A percentile compares a stretch with the other conserved stretches of the same genome.
These are phyloP conservation scores for Volucella inanis DNA, from an alignment of 2,888 invertebrate genomes.

Conservation along the genomic window DNA sequence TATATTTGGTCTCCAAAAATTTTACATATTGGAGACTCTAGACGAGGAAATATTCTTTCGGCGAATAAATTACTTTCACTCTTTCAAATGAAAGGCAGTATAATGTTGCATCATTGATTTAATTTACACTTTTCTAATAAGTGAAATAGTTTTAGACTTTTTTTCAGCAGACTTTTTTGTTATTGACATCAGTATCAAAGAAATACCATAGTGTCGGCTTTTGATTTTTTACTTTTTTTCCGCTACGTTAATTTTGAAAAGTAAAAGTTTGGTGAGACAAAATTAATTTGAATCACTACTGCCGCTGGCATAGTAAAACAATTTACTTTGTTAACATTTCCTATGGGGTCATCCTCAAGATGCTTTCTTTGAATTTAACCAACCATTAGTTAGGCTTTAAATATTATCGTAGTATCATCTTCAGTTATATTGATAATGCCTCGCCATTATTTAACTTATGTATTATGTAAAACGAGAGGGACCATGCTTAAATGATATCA, in stretches of 20 bases:
- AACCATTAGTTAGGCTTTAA: conserved; percentile 6
- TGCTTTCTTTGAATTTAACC: background rate
- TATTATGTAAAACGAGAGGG: conserved; percentile 38
- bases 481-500: background rate
- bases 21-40: too few species aligned
- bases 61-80: too few species aligned
- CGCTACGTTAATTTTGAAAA: conserved; percentile 49
- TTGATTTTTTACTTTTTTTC: conserved; percentile 3
- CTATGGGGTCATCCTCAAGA: background rate
- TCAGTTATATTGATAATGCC: background rate
- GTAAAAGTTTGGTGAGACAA: conserved; percentile 50
- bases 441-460: background rate
- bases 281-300: conserved; percentile 44
- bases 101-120: too few species aligned
- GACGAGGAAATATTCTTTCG: too few species aligned
- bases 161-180: too few species aligned
- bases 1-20: too few species aligned
- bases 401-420: background rate
- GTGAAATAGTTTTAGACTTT: too few species aligned
- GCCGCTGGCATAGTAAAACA: background rate
- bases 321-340: background rate
- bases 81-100: too few species aligned
- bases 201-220: background rate
- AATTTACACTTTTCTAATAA: too few species aligned
- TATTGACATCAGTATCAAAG: background rate